These are phyloP conservation scores for Hippopotamyrus pictus DNA, from an alignment of 2,797 vertebrate species.

Conservation along the genomic window DNA sequence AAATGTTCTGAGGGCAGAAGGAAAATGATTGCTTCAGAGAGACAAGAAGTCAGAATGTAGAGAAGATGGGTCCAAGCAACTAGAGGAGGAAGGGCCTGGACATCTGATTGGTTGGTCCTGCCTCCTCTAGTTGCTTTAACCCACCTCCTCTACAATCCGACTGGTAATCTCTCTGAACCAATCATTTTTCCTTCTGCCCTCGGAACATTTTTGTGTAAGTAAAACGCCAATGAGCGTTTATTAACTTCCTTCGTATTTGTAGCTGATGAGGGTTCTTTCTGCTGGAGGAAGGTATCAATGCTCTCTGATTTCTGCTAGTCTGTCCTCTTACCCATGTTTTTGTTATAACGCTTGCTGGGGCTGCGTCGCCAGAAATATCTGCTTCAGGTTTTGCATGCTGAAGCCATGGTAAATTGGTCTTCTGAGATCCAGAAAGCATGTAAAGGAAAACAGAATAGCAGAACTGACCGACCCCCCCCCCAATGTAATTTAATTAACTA, in stretches of 20 bases:
- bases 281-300: not conserved
- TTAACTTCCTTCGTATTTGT: not conserved
- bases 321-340: not conserved
- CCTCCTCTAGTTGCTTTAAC: too few relatives aligned
- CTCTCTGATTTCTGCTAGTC: not conserved
- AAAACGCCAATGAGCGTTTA: not conserved
- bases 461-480: not conserved
- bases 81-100: not conserved
- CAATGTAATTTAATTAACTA: not conserved
- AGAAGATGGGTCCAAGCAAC: not conserved
- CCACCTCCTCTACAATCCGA: too few relatives aligned
- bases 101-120: too few relatives aligned
- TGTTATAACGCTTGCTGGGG: not conserved
- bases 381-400: not conserved
- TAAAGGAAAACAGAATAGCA: not conserved
- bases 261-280: not conserved
- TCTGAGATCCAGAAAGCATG: not conserved
- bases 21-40: not conserved
- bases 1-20: not conserved
- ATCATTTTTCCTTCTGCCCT: not conserved
- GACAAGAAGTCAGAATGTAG: not conserved
- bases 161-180: too few relatives aligned
- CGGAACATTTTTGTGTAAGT: not conserved
- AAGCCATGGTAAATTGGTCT: not conserved
- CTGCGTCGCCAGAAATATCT: not conserved